Evolutionary conservation across 2,113 vertebrate species (phyloP), one percentile per base, ranked within the genome.

Genomic region (Eretmodus cyanostictus): DNA sequence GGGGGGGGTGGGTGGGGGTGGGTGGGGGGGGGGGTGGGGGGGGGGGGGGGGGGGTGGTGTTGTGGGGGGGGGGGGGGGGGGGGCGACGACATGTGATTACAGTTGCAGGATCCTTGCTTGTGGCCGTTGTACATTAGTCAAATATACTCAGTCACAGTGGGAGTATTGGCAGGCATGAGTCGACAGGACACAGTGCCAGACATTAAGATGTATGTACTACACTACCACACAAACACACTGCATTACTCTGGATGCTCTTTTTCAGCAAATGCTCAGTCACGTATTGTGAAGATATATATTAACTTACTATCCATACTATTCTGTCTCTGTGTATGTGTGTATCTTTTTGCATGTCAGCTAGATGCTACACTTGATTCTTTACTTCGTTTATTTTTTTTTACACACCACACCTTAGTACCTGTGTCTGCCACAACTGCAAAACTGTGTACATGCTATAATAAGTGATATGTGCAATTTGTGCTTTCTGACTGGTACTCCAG

Each of bases 151-250:
- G 86, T 47, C 86, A 84, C 91, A 86, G 80, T 83, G 71, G 81
- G 68, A 88, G 78, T 95, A 96, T 96, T 92, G 94, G 95, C 93
- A 96, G 93, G 86, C 47, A 87, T 19, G 36, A 71, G 90, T 94
- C 86, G 71, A 94, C 87, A 93, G 91, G 86, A 94, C 93, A 94
- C 40, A 42, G 45, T 81, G 55, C 83, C 87, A 82, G 94, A 93
- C 93, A 93, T 91, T 87, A 92, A 96, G 93, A 96, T 86, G 93
- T 86, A 95, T 95, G 91, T 89, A 94, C 85, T 94, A 94, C 93
- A 95, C 45, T 40, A 4, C 85, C 86, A 79, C 80, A 79, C 86
- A 93, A 91, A 89, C 92, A 87, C 90, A 85, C 81, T 6, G 80
- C 88, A 89, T 71, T 71, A 42, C 66, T 71, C 94, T 91, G 89